Conservation (phyloP, 2,113 vertebrate species). For the Atrichornis clamosus region DNA sequence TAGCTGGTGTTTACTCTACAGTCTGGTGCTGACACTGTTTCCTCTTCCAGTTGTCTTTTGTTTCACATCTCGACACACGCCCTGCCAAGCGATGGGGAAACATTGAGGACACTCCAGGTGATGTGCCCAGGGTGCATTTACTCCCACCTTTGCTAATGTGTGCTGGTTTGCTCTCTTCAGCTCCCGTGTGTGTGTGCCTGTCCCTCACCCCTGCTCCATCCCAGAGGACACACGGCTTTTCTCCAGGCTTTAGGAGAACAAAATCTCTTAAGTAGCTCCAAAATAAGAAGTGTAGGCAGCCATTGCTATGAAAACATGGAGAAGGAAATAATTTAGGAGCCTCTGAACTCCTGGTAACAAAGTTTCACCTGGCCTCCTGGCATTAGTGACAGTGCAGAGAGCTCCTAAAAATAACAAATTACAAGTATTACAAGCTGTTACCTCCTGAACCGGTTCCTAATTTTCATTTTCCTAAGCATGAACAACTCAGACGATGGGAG, state of each 20-base stretch:
- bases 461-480: fast-evolving
- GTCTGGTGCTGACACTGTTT: neutral
- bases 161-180: neutral
- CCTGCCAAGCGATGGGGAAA: neutral
- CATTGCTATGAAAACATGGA: neutral
- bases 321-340: neutral
- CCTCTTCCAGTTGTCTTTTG: neutral
- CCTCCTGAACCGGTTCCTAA: neutral
- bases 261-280: neutral
- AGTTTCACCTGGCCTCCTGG: neutral
- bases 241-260: neutral
- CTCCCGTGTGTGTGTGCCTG: too few species aligned
- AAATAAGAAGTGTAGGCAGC: neutral
- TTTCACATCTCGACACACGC: fast-evolving
- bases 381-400: fast-evolving
- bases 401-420: neutral
- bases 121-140: neutral
- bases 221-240: neutral
- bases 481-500: neutral
- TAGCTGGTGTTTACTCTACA: neutral
- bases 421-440: neutral
- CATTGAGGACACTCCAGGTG: fast-evolving
- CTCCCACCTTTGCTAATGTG: fast-evolving
- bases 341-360: neutral
- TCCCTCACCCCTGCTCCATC: neutral